Evolutionary conservation across 2,113 vertebrate species (phyloP).

Genomic region (Sebastes fasciatus): DNA sequence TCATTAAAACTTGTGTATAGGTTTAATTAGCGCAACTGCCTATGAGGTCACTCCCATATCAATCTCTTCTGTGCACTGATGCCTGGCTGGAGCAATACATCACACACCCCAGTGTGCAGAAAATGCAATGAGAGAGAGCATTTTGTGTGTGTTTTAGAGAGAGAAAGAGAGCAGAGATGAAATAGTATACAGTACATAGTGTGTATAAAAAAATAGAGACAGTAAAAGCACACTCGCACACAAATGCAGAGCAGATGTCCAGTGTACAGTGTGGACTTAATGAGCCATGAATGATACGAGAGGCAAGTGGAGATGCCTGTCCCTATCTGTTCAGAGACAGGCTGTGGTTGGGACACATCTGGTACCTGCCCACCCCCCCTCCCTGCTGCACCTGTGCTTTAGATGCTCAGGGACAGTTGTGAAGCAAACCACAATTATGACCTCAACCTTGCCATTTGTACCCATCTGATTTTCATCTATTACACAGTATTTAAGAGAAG

Average conservation of each 20-base stretch:
- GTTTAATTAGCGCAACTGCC: neutral
- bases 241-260: constrained; percentile 74
- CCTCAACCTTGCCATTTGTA: constrained; percentile 49
- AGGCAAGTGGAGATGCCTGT: constrained; percentile 65
- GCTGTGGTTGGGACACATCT: constrained; percentile 73
- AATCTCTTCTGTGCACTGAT: neutral
- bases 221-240: constrained; percentile 22
- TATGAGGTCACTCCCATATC: neutral
- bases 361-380: constrained; percentile 65
- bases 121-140: neutral
- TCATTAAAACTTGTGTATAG: neutral
- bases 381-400: constrained; percentile 69
- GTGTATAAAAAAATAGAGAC: constrained; percentile 26
- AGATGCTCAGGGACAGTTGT: constrained; percentile 56
- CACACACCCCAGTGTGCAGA: neutral
- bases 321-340: constrained; percentile 58
- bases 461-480: constrained; percentile 37
- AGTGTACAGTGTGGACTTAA: constrained; percentile 73
- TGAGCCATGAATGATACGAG: constrained; percentile 81
- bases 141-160: constrained; percentile 1
- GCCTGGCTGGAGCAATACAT: neutral
- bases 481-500: constrained; percentile 8
- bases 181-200: neutral
- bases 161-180: neutral
- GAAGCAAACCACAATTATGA: constrained; percentile 52